A percentile compares a stretch with the other conserved stretches of the same genome.
These are phyloP conservation scores for Phyllostomus hastatus DNA, from an alignment of 2,113 vertebrate species.

Conservation along the genomic window DNA sequence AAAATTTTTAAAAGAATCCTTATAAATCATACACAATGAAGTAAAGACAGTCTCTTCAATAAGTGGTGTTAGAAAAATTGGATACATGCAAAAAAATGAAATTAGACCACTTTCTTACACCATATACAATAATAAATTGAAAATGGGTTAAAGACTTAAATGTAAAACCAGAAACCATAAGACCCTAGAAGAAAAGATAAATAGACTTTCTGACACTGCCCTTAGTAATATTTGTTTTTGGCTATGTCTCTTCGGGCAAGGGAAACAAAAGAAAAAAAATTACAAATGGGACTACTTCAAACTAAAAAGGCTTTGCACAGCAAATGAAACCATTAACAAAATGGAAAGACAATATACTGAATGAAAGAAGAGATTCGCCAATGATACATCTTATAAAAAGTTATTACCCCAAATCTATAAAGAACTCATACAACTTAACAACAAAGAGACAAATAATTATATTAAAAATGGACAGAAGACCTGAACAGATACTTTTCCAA, in stretches of 20 bases:
- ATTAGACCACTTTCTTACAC: background rate
- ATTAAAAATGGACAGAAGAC: background rate
- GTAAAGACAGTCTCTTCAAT: no score
- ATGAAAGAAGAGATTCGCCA: background rate
- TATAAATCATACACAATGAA: no score
- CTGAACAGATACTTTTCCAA: background rate
- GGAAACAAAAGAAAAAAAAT: background rate
- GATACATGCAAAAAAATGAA: background rate
- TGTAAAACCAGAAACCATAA: background rate
- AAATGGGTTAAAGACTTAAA: background rate
- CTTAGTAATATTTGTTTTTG: background rate
- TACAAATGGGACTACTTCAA: background rate
- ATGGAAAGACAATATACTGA: background rate
- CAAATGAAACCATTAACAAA: background rate
- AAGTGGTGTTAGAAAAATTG: no score
- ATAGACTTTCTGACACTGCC: background rate
- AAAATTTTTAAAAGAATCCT: no score
- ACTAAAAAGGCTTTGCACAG: background rate
- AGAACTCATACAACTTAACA: background rate
- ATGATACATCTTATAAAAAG: background rate
- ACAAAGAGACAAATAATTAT: background rate
- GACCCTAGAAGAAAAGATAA: background rate
- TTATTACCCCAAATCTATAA: background rate
- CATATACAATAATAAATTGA: background rate
- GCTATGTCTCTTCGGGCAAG: background rate